These are phyloP conservation scores for Synergus laeviventris DNA, from an alignment of 2,888 invertebrate genomes.

Conservation along the genomic window DNA sequence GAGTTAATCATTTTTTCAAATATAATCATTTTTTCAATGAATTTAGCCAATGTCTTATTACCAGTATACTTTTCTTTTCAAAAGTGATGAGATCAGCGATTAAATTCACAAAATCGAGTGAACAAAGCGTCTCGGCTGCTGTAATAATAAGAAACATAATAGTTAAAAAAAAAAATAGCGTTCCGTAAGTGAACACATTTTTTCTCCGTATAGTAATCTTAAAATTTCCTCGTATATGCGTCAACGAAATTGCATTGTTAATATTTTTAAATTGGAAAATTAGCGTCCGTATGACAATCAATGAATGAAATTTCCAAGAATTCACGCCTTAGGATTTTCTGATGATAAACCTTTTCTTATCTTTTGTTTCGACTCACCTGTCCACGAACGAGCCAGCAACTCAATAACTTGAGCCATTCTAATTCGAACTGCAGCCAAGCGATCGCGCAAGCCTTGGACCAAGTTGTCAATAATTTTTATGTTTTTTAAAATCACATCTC, in stretches of 20 bases:
- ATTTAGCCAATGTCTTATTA: slow-evolving; percentile 39
- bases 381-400: slow-evolving; percentile 66
- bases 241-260: not conserved
- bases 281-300: no score
- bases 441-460: slow-evolving; percentile 68
- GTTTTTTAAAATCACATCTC: slow-evolving; percentile 72
- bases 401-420: slow-evolving; percentile 73
- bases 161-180: slow-evolving; percentile 35
- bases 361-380: slow-evolving; percentile 50
- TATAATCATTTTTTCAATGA: not conserved
- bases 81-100: slow-evolving; percentile 65
- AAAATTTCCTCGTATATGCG: slow-evolving; percentile 1
- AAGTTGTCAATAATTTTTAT: slow-evolving; percentile 69
- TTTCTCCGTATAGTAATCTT: not conserved
- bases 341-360: not conserved
- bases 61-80: slow-evolving; percentile 69
- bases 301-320: not conserved
- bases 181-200: not conserved
- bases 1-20: not conserved
- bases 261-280: no score
- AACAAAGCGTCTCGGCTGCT: slow-evolving; percentile 74
- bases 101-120: slow-evolving; percentile 69
- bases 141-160: slow-evolving; percentile 19
- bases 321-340: not conserved
- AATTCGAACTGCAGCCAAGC: slow-evolving; percentile 68